Conservation (phyloP, 2,113 vertebrate species). For the Cyphomyrus discorhynchus region DNA sequence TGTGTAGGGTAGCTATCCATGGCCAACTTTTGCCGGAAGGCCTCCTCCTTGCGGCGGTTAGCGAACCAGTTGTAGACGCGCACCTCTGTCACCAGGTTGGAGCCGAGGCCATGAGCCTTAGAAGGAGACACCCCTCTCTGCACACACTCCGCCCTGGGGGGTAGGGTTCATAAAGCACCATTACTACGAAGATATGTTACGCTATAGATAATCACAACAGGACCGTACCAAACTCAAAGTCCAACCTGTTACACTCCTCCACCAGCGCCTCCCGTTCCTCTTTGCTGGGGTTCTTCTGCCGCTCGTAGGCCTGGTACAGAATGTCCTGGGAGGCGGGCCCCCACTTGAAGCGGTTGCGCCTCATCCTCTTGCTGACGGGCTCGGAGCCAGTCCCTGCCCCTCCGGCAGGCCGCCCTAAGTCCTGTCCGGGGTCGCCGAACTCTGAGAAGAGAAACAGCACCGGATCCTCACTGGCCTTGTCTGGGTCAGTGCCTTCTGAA, state of each 20-base stretch:
- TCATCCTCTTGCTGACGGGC: conserved; percentile 91
- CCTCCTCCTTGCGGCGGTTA: conserved; percentile 95
- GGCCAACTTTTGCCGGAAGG: conserved; percentile 93
- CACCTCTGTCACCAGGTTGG: conserved; percentile 97
- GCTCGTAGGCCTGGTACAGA: conserved; percentile 96
- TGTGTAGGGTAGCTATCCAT: conserved; percentile 83
- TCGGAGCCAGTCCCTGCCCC: conserved; percentile 75
- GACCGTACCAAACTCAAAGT: no score
- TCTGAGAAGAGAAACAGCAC: conserved; percentile 96
- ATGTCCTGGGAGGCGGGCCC: conserved; percentile 98
- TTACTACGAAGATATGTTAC: background rate
- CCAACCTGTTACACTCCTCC: conserved; percentile 95
- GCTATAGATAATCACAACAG: background rate
- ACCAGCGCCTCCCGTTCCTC: conserved; percentile 91
- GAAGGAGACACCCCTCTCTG: conserved; percentile 95
- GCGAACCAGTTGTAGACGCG: conserved; percentile 99
- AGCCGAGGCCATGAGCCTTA: conserved; percentile 92
- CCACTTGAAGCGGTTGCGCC: conserved; percentile 98
- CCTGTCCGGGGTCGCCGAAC: conserved; percentile 82
- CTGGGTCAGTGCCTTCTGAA: conserved; percentile 78
- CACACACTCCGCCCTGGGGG: conserved; percentile 85
- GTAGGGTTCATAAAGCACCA: background rate
- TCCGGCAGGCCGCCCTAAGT: conserved; percentile 61
- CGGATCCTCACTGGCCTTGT: conserved; percentile 96
- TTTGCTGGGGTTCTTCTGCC: conserved; percentile 98